These are phyloP conservation scores for Wiebesia pumilae DNA, from an alignment of 1,140 invertebrate species.

Conservation along the genomic window DNA sequence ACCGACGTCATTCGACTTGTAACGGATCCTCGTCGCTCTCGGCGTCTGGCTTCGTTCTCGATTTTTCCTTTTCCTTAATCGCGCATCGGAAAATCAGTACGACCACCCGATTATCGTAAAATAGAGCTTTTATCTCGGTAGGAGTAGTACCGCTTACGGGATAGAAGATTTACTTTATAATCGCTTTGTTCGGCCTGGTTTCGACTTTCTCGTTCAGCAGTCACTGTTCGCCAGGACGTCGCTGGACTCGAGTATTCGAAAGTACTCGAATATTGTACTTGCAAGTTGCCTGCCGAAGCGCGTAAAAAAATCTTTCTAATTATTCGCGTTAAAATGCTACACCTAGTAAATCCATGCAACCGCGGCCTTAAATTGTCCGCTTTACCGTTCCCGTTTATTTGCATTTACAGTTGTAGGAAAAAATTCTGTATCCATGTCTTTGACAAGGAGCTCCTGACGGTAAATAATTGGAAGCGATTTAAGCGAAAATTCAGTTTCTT, in stretches of 20 bases:
- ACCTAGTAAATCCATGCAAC: not conserved
- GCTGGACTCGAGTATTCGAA: too few relatives aligned
- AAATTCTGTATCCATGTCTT: not conserved
- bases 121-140: not conserved
- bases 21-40: not conserved
- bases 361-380: not conserved
- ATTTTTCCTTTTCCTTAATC: not conserved
- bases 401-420: not conserved
- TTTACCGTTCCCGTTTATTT: not conserved
- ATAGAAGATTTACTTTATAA: too few relatives aligned
- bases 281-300: not conserved
- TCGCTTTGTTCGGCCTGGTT: too few relatives aligned
- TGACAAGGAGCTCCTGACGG: not conserved
- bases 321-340: not conserved
- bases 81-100: not conserved
- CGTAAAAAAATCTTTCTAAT: not conserved
- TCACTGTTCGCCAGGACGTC: too few relatives aligned
- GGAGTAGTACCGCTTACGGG: too few relatives aligned
- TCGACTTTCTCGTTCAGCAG: too few relatives aligned
- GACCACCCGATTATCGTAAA: not conserved
- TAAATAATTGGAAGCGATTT: not conserved
- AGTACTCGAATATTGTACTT: too few relatives aligned
- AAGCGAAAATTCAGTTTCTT: constrained; percentile 7
- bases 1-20: not conserved
- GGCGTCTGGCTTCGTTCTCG: constrained; percentile 23